Evolutionary conservation across 2,888 invertebrate species (phyloP), one percentile per base, ranked within the genome.

Genomic region (Platycnemis pennipes): DNA sequence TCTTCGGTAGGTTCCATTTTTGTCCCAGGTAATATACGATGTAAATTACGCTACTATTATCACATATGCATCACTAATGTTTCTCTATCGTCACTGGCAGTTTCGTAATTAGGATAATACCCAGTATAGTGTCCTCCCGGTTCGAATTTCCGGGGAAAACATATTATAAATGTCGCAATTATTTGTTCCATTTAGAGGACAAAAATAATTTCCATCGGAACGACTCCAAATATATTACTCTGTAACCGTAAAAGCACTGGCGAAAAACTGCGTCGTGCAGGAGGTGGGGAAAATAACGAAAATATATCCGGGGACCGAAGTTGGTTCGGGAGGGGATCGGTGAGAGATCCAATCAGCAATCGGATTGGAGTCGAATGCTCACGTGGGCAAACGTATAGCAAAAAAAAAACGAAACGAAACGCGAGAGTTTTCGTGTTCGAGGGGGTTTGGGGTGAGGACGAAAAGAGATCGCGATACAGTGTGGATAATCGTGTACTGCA

Each of bases 281-380:
- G 77, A 37, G 37, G 13, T 13, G 26, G 13, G 31, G 31, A 37
- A 77, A 37, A 49, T 16, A 77, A 37, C 8, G 37, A 37, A 37
- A 77, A 77, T 77, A 16, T 31, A n/a, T n/a, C 8, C 31, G 77
- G 11, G 31, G 26, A 77, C 37, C 13, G 37, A 77, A 77, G 77
- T 77, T 37, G 5, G 63, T 63, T 7, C 63, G 77, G 37, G 31
- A 37, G 77, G 37, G 77, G 37, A 77, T 77, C 77, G 13, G n/a
- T 77, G 77, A 77, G 77, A 77, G 77, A 77, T 77, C 77, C 77
- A 77, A 77, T 77, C 77, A 77, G 77, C 77, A 37, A 77, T 77
- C 77, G 77, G 77, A 77, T 77, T 77, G 77, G 77, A 37, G 26
- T 77, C 77, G 77, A 77, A 77, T 77, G 37, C 77, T 31, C 77